phyloP scores from a whole-genome alignment of 1,140 invertebrate genomes.

The Anoplolepis gracilipes region DNA sequence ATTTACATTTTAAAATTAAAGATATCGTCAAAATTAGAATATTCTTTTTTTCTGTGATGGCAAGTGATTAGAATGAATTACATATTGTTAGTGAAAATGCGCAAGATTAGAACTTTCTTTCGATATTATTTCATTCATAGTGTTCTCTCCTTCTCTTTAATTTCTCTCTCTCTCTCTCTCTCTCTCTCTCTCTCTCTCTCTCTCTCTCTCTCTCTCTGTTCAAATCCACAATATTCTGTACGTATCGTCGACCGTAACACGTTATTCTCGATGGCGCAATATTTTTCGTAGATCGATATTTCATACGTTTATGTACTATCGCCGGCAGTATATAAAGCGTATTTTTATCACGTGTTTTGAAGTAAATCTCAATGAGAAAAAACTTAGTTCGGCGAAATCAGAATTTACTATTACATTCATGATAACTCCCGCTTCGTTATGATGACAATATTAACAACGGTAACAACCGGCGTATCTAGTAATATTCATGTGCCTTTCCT shows the following conservation, averaged over 20 bases:
- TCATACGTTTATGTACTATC: constrained; percentile 61
- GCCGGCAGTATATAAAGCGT: constrained; percentile 45
- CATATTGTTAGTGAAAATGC: not conserved
- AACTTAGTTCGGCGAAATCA: constrained; percentile 32
- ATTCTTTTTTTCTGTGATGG: too few relatives aligned
- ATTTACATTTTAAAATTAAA: too few relatives aligned
- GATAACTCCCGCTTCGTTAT: not conserved
- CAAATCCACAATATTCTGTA: constrained; percentile 48
- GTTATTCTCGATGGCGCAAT: constrained; percentile 57
- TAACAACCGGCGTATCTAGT: constrained; percentile 9
- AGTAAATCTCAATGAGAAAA: constrained; percentile 35
- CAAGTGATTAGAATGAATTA: not conserved
- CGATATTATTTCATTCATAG: constrained; percentile 21
- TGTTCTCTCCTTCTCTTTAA: not conserved
- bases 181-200: not conserved
- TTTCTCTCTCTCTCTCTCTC: not conserved
- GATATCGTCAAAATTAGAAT: too few relatives aligned
- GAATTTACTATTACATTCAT: constrained; percentile 27
- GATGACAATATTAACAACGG: constrained; percentile 22
- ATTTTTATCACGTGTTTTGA: constrained; percentile 56
- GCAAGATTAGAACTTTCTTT: not conserved
- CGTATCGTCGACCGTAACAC: constrained; percentile 25
- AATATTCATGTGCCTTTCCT: constrained; percentile 16
- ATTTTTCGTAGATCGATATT: constrained; percentile 56
- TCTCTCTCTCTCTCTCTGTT: not conserved